These are phyloP conservation scores for Nannospalax galili DNA, from an alignment of 2,113 vertebrate genomes.

Conservation along the genomic window DNA sequence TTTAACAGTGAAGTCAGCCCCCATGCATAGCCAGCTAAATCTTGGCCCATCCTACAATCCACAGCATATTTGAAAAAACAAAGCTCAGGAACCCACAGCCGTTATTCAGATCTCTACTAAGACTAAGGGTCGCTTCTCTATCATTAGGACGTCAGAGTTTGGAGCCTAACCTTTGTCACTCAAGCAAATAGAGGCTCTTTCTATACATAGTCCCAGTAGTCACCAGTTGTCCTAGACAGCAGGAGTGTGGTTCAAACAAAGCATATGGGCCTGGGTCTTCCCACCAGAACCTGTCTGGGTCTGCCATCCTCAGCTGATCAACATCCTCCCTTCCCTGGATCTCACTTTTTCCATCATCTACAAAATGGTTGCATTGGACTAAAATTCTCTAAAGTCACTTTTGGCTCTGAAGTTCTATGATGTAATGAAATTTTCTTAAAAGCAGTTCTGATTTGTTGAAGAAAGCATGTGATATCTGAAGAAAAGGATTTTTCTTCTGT, in stretches of 20 bases:
- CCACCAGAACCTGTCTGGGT: neutral
- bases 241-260: neutral
- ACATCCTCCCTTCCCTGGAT: too few species aligned
- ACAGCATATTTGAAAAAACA: neutral
- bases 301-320: neutral
- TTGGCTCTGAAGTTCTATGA: neutral
- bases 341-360: neutral
- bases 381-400: neutral
- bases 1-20: neutral
- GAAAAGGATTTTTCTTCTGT: neutral
- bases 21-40: neutral
- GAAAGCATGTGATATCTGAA: neutral
- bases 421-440: conserved; percentile 30
- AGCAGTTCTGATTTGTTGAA: neutral
- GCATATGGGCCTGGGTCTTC: neutral
- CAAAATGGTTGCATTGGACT: neutral
- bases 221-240: neutral
- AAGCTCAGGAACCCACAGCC: neutral
- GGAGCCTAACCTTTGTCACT: neutral
- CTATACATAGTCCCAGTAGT: neutral
- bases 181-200: neutral
- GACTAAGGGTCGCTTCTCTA: neutral
- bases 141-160: neutral
- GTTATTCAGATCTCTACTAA: neutral
- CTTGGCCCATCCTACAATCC: neutral